These are phyloP conservation scores for Drosophila lowei DNA, from an alignment of 1,140 invertebrate species.

Conservation along the genomic window DNA sequence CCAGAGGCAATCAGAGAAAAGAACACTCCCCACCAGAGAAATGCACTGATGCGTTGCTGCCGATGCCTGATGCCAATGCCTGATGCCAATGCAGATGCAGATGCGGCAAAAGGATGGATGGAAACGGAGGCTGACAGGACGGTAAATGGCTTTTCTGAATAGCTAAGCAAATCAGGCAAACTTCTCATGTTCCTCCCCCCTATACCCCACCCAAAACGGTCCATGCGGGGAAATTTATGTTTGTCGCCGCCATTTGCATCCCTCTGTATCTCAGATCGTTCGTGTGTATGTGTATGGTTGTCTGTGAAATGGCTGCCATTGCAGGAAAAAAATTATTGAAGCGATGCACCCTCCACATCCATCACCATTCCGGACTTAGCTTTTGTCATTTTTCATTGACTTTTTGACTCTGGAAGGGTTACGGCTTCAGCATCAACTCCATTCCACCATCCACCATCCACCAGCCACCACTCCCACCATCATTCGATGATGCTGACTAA, in stretches of 20 bases:
- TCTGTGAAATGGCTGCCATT: slow-evolving; percentile 42
- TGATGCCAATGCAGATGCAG: slow-evolving; percentile 11
- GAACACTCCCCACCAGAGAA: slow-evolving; percentile 55
- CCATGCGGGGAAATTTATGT: slow-evolving; percentile 30
- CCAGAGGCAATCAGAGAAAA: slow-evolving; percentile 45
- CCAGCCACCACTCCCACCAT: slow-evolving; percentile 12
- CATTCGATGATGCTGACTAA: slow-evolving; percentile 44
- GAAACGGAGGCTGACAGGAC: slow-evolving; percentile 49
- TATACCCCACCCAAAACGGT: not conserved
- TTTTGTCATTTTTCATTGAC: slow-evolving; percentile 60
- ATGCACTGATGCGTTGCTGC: slow-evolving; percentile 58
- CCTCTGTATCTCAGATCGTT: slow-evolving; percentile 6
- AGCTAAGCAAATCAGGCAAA: slow-evolving; percentile 70
- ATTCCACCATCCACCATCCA: slow-evolving; percentile 1
- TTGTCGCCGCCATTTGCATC: slow-evolving; percentile 46
- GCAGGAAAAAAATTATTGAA: slow-evolving; percentile 50
- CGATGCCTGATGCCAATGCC: slow-evolving; percentile 29
- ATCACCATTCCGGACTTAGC: slow-evolving; percentile 44
- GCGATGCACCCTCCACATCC: slow-evolving; percentile 35
- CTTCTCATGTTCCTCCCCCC: slow-evolving; percentile 24
- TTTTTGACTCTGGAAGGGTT: slow-evolving; percentile 38
- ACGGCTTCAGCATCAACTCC: slow-evolving; percentile 36
- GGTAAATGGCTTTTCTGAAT: slow-evolving; percentile 70
- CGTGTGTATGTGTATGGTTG: slow-evolving; percentile 26
- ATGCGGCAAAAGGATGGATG: not conserved